phyloP scores from a whole-genome alignment of 2,888 invertebrate species.

The Orthonychiurus folsomi region DNA sequence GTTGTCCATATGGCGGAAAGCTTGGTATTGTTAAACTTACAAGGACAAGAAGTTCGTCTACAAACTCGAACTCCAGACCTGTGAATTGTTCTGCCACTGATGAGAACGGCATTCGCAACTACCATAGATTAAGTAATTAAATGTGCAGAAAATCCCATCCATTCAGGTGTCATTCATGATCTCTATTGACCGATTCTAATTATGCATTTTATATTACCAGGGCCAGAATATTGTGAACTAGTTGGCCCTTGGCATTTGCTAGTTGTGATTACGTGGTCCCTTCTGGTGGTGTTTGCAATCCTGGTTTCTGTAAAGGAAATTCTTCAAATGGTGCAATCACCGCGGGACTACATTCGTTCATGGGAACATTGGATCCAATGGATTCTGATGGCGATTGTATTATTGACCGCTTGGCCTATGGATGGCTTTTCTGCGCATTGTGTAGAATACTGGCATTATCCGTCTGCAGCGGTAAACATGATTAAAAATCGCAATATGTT shows the following conservation, averaged over 20 bases:
- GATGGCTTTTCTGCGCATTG: slow-evolving; percentile 40
- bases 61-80: too few relatives aligned
- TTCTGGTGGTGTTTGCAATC: slow-evolving; percentile 19
- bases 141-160: too few relatives aligned
- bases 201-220: neutral
- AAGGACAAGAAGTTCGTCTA: slow-evolving; percentile 17
- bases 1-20: slow-evolving; percentile 4
- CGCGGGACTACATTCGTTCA: slow-evolving; percentile 61
- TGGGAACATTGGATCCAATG: slow-evolving; percentile 82
- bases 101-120: too few relatives aligned
- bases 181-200: neutral
- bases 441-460: slow-evolving; percentile 30
- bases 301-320: slow-evolving; percentile 54
- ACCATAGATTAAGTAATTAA: too few relatives aligned
- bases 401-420: slow-evolving; percentile 44
- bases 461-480: slow-evolving; percentile 16
- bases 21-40: slow-evolving; percentile 37
- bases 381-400: slow-evolving; percentile 63
- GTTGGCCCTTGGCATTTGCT: slow-evolving; percentile 8
- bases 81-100: too few relatives aligned
- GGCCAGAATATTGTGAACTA: slow-evolving; percentile 2
- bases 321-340: slow-evolving; percentile 63
- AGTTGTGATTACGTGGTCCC: slow-evolving; percentile 16
- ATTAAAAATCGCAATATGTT: neutral
- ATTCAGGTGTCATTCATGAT: too few relatives aligned